Base-by-base conservation (phyloP, 1,140 invertebrate species). In the Drosophila asahinai region DNA sequence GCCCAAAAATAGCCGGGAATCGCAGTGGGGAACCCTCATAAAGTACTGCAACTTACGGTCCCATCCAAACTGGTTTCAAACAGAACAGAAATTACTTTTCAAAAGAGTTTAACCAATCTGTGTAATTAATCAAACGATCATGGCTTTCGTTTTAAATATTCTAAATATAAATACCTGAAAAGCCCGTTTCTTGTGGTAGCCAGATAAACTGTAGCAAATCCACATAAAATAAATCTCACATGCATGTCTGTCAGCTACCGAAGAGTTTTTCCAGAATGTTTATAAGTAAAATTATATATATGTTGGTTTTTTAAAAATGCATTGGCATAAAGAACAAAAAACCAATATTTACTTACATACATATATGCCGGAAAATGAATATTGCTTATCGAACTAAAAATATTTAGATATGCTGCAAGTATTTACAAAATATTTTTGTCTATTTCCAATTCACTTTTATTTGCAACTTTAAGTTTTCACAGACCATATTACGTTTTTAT, bases 21-120 rank as follows among this genome's bases (percentile, higher is more conserved):
- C 74, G 9, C 63, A 25, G 64, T 55, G 49, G 64, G 63, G 55
- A 43, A 60, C 40, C 62, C 47, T 54, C 54, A 77, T 77, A 77
- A 77, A 77, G 75, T 78, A 78, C 74, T 61, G 55, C 59, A 77
- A 25, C 42, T 78, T 78, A 77, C 74, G 75, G 65, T 77, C 65
- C 9, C 38, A 22, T 33, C 15, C 25, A 40, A 78, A 77, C 75
- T 54, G 57, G 75, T 78, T 78, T 61, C 15, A 27, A 75, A 33
- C 47, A 60, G 27, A 51, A 60, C 45, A 49, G 11, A 49, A 72
- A 40, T 40, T 36, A 40, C 25, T 19, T 66, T 66, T 67, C 11
- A n/a, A 48, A 54, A 67, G 22, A 33, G 14, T 22, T 12, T 19
- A 54, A 40, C 49, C 63, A 57, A 68, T 71, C 67, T 57, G 11